phyloP scores from a whole-genome alignment of 2,888 invertebrate species.

The Oxystoma pomonae region DNA sequence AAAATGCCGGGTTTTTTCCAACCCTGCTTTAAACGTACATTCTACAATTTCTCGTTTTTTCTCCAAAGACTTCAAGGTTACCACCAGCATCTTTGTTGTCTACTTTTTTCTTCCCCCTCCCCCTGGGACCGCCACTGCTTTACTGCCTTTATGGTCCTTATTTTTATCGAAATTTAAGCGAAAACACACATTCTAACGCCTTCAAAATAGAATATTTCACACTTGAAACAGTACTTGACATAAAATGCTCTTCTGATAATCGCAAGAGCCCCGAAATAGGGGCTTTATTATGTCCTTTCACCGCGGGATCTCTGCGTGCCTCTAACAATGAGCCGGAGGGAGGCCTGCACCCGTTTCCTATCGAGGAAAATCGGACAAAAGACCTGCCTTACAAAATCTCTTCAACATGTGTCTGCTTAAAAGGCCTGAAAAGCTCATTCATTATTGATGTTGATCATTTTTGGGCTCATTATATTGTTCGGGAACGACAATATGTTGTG shows the following conservation, averaged over 20 bases:
- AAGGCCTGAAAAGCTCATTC: not conserved
- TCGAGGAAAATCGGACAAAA: slow-evolving; percentile 10
- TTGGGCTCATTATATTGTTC: not conserved
- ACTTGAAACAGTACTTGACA: slow-evolving; percentile 15
- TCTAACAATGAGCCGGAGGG: slow-evolving; percentile 16
- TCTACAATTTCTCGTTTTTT: too few relatives aligned
- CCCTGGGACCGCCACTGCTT: too few relatives aligned
- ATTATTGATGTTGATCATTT: not conserved
- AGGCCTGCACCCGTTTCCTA: slow-evolving; percentile 20
- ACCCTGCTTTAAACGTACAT: too few relatives aligned
- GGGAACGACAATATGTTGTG: not conserved
- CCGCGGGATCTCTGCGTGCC: slow-evolving; percentile 11
- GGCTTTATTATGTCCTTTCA: not conserved
- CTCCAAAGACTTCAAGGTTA: too few relatives aligned
- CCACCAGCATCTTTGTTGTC: too few relatives aligned
- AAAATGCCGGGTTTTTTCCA: too few relatives aligned
- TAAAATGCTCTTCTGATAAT: slow-evolving; percentile 7
- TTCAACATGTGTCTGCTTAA: not conserved
- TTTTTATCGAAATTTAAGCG: not conserved
- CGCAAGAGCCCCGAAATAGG: not conserved
- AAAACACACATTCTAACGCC: not conserved
- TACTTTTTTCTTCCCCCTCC: too few relatives aligned
- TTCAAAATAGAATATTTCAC: slow-evolving; percentile 11
- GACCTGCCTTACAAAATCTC: slow-evolving; percentile 12
- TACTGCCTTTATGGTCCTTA: too few relatives aligned